Evolutionary conservation across 2,797 vertebrate species (phyloP).

Genomic region (Carcharodon carcharias): DNA sequence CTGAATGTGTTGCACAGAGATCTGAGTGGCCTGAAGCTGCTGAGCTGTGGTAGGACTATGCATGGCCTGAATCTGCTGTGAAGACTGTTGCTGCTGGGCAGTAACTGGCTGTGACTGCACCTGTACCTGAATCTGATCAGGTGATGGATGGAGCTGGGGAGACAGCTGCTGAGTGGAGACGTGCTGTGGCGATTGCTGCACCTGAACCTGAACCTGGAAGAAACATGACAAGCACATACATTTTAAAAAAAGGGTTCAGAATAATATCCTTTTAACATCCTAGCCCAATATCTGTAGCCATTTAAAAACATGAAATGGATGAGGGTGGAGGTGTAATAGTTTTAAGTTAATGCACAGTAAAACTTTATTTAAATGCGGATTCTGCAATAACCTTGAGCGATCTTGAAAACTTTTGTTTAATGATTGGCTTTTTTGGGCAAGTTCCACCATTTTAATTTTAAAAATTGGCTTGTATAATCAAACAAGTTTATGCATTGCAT

Average conservation of each 20-base stretch:
- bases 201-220: constrained; percentile 81
- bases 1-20: constrained; percentile 81
- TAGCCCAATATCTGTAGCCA: neutral
- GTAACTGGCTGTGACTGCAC: constrained; percentile 74
- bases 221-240: constrained; percentile 42
- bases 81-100: constrained; percentile 65
- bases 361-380: neutral
- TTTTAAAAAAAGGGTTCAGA: constrained; percentile 18
- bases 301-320: neutral
- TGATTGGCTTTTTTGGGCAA: neutral
- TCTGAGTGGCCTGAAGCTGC: constrained; percentile 80
- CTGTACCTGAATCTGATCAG: constrained; percentile 82
- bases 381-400: neutral
- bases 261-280: neutral
- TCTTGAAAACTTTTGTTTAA: neutral
- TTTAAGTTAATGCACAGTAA: neutral
- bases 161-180: constrained; percentile 77
- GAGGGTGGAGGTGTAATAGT: too few relatives aligned
- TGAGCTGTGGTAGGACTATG: constrained; percentile 79
- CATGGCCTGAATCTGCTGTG: constrained; percentile 79
- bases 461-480: neutral
- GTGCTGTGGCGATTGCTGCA: constrained; percentile 82
- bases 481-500: neutral
- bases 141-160: constrained; percentile 79
- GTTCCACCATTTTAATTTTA: neutral